These are phyloP conservation scores for Eulemur albifrons DNA, from an alignment of 2,797 vertebrate genomes.

Conservation along the genomic window DNA sequence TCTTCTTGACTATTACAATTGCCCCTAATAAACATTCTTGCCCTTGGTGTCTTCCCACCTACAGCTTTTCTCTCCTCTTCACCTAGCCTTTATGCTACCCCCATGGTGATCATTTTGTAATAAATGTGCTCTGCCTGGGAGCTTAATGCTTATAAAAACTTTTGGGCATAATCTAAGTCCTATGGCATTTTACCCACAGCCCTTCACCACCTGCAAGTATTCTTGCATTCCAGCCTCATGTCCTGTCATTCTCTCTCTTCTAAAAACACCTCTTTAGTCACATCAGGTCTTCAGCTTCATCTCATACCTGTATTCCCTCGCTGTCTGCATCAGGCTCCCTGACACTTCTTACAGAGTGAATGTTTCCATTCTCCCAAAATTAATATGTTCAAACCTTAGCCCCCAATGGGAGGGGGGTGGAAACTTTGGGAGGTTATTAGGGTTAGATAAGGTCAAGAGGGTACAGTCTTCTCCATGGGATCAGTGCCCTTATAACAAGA, in stretches of 20 bases:
- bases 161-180: not conserved
- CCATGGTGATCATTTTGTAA: not conserved
- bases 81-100: not conserved
- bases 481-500: not conserved
- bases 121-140: not conserved
- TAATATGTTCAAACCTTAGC: not conserved
- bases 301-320: not conserved
- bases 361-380: not conserved
- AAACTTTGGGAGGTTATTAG: not conserved
- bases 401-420: not conserved
- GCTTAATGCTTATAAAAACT: not conserved
- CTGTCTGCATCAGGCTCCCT: not conserved
- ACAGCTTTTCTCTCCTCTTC: not conserved
- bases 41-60: not conserved
- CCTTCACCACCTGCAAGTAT: not conserved
- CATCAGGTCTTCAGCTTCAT: not conserved
- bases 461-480: not conserved
- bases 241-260: not conserved
- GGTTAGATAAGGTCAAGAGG: not conserved
- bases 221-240: not conserved
- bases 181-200: not conserved
- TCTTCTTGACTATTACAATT: not conserved
- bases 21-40: not conserved
- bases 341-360: not conserved
- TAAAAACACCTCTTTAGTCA: not conserved